These are phyloP conservation scores for Trogon melanurus DNA, from an alignment of 2,113 vertebrate genomes.

Conservation along the genomic window DNA sequence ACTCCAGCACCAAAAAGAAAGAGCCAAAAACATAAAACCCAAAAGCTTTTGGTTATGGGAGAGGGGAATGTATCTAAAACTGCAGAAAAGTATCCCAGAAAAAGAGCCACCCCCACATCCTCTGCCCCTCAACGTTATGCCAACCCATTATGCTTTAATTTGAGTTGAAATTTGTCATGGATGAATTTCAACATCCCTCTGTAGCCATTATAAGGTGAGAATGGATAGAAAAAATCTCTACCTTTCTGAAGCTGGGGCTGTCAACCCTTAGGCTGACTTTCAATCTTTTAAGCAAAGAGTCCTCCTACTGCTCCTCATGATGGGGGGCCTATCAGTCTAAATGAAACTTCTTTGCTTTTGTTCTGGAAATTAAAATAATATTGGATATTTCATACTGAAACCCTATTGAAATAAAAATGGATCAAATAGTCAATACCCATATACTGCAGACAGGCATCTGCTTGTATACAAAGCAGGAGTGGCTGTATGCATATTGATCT, in stretches of 20 bases:
- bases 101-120: background rate
- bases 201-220: background rate
- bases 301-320: rapidly evolving
- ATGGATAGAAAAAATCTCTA: background rate
- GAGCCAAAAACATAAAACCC: background rate
- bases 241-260: background rate
- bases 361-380: background rate
- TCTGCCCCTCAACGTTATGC: background rate
- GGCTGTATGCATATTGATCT: background rate
- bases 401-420: background rate
- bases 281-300: background rate
- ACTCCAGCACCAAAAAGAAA: background rate
- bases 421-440: background rate
- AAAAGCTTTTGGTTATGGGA: background rate
- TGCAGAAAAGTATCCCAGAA: background rate
- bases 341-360: background rate
- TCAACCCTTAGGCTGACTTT: background rate
- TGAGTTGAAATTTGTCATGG: background rate
- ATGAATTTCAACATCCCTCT: background rate
- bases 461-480: background rate
- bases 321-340: background rate
- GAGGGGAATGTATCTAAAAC: rapidly evolving
- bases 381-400: background rate
- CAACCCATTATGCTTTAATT: background rate
- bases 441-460: background rate